A percentile compares a stretch with the other conserved stretches of the same genome.
Evolutionary conservation across 2,113 vertebrate genomes (phyloP).

Genomic region (Salvelinus namaycush): DNA sequence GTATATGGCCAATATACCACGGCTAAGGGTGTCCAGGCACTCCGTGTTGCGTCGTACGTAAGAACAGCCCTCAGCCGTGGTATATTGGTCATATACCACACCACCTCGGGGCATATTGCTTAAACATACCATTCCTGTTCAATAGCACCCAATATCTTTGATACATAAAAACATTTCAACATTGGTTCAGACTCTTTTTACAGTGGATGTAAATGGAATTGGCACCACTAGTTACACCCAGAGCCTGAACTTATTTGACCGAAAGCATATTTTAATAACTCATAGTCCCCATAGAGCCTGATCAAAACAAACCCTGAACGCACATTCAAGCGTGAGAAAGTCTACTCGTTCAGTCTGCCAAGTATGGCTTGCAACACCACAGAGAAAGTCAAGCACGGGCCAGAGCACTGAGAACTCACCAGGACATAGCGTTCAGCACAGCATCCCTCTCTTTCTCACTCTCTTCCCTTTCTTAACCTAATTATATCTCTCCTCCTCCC

Average conservation of each 20-base stretch:
- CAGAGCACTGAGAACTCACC: constrained; percentile 11
- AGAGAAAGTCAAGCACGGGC: constrained; percentile 41
- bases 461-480: constrained; percentile 59
- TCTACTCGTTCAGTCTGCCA: constrained; percentile 50
- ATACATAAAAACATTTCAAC: too few relatives aligned
- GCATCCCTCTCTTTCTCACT: constrained; percentile 25
- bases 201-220: constrained; percentile 33
- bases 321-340: constrained; percentile 43
- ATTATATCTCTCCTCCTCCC: constrained; percentile 63
- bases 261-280: constrained; percentile 15
- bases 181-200: too few relatives aligned
- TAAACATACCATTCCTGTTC: too few relatives aligned
- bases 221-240: constrained; percentile 35
- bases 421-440: constrained; percentile 56
- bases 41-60: too few relatives aligned
- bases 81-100: too few relatives aligned
- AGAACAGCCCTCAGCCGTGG: too few relatives aligned
- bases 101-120: too few relatives aligned
- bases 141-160: too few relatives aligned
- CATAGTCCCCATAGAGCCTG: constrained; percentile 35
- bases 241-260: constrained; percentile 44
- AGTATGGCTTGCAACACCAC: constrained; percentile 41
- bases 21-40: too few relatives aligned
- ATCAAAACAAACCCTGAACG: constrained; percentile 51
- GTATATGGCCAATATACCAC: too few relatives aligned